phyloP scores from a whole-genome alignment of 2,113 vertebrate species.

The Chaetops frenatus region DNA sequence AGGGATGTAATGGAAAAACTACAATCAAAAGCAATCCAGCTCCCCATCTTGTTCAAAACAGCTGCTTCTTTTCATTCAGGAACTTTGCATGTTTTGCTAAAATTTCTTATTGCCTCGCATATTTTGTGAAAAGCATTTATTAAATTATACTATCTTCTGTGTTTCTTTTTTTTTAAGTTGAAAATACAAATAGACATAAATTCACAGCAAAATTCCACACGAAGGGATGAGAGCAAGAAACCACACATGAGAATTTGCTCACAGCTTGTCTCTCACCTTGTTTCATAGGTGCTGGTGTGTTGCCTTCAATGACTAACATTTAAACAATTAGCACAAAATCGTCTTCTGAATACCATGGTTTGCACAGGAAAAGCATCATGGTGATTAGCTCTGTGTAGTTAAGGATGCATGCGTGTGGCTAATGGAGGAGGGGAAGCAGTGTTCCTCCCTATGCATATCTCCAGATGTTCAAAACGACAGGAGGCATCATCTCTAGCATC shows the following conservation, averaged over 20 bases:
- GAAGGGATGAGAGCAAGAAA: not conserved
- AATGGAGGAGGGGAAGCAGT: not conserved
- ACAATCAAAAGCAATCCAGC: not conserved
- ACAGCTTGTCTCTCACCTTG: not conserved
- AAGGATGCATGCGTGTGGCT: too few relatives aligned
- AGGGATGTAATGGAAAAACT: not conserved
- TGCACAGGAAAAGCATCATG: not conserved
- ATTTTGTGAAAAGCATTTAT: not conserved
- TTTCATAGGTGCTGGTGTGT: not conserved
- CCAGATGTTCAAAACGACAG: not conserved
- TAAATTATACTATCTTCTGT: not conserved
- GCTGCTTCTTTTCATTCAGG: not conserved
- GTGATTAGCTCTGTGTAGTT: not conserved
- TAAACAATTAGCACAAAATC: not conserved
- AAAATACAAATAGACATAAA: not conserved
- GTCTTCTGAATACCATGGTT: not conserved
- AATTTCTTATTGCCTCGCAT: not conserved
- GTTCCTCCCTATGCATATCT: accelerated
- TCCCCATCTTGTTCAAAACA: not conserved
- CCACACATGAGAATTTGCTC: not conserved
- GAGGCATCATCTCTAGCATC: not conserved
- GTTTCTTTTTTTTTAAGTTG: not conserved
- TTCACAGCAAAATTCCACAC: not conserved
- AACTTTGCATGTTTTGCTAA: not conserved
- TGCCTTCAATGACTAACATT: not conserved